A percentile compares a stretch with the other conserved stretches of the same genome.
Evolutionary conservation across 64 coral and sea anemone species (phyloP).

Genomic region (Orbicella faveolata): DNA sequence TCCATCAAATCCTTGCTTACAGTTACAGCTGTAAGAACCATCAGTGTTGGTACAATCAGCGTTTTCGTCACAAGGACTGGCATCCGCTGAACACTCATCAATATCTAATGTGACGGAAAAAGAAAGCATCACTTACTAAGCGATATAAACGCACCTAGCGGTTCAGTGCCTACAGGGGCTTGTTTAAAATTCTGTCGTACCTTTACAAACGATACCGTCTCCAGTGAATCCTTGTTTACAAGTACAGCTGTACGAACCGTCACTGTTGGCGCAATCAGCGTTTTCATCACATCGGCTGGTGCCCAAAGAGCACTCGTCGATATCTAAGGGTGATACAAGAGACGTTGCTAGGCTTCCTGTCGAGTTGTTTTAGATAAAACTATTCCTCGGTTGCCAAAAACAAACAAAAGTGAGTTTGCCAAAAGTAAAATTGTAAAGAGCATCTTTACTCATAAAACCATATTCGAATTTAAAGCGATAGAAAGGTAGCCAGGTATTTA

Average conservation of each 20-base stretch:
- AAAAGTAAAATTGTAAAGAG: no score
- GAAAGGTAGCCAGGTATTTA: background rate
- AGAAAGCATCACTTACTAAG: no score
- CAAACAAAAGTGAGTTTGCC: no score
- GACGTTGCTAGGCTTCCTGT: background rate
- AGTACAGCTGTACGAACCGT: constrained; percentile 56
- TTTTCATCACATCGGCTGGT: constrained; percentile 21
- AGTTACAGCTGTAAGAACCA: constrained; percentile 29
- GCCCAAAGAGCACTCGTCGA: constrained; percentile 18
- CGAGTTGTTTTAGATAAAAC: background rate
- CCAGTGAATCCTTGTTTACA: constrained; percentile 68
- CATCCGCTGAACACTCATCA: background rate
- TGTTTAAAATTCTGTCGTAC: background rate
- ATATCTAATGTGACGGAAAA: background rate
- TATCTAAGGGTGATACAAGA: background rate
- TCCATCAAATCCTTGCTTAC: background rate
- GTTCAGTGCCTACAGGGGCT: no score
- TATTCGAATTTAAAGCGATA: no score
- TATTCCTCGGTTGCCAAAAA: no score
- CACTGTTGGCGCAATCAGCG: constrained; percentile 62
- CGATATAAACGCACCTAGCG: background rate
- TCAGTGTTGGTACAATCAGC: constrained; percentile 4
- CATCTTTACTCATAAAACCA: no score
- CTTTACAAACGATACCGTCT: constrained; percentile 45
- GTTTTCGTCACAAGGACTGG: background rate